Evolutionary conservation across 2,888 invertebrate species (phyloP).

Genomic region (Drosophila mimica): DNA sequence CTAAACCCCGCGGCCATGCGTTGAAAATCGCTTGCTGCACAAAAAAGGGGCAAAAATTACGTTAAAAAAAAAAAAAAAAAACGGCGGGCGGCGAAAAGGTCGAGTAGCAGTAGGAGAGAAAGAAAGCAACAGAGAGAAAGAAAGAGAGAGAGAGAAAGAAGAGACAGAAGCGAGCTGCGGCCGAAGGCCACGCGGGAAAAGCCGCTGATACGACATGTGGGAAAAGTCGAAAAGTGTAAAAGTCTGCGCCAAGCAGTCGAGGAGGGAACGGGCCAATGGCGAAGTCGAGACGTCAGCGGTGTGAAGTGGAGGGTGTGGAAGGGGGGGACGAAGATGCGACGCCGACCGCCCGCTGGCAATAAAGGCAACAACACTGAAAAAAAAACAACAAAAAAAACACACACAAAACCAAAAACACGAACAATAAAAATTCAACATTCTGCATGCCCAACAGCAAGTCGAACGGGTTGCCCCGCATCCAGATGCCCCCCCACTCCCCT

Average conservation of each 20-base stretch:
- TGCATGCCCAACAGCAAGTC: conserved; percentile 47
- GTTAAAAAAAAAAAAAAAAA: conserved; percentile 39
- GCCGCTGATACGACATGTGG: conserved; percentile 76
- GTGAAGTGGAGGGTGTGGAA: background rate
- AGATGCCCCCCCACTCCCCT: background rate
- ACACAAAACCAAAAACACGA: conserved; percentile 53
- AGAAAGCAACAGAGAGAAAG: background rate
- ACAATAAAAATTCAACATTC: conserved; percentile 79
- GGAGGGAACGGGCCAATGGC: conserved; percentile 7
- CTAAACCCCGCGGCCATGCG: conserved; percentile 67
- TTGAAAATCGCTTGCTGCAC: conserved; percentile 67
- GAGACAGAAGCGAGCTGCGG: conserved; percentile 15
- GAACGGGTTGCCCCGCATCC: conserved; percentile 35
- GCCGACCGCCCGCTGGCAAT: conserved; percentile 74
- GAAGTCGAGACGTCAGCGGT: conserved; percentile 5
- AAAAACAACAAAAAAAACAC: conserved; percentile 3
- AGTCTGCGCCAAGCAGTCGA: conserved; percentile 49
- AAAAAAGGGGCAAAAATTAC: conserved; percentile 57
- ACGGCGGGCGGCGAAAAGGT: conserved; percentile 46
- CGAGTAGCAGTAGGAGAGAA: conserved; percentile 7
- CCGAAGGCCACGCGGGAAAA: conserved; percentile 75
- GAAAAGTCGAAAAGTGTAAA: conserved; percentile 76
- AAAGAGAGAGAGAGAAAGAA: background rate
- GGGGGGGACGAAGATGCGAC: conserved; percentile 57
- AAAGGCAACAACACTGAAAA: conserved; percentile 34